Percentiles rank a stretch among this genome's conserved stretches.
Conservation (phyloP, 2,113 vertebrate genomes). For the Sturnus vulgaris region DNA sequence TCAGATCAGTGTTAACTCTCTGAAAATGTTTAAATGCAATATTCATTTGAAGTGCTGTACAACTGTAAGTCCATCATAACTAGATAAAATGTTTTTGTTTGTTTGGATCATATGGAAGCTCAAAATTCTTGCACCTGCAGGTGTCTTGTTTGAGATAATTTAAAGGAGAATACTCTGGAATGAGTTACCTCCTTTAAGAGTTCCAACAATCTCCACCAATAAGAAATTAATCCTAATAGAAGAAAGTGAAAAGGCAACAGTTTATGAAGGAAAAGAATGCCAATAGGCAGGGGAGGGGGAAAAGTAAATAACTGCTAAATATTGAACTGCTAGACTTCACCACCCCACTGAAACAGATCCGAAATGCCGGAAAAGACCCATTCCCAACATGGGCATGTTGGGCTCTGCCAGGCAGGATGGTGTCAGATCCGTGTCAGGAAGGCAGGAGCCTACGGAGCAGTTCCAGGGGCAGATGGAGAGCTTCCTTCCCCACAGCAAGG, state of each 20-base stretch:
- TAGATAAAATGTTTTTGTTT: background rate
- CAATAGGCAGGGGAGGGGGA: accelerated
- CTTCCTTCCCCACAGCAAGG: background rate
- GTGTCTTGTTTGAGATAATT: background rate
- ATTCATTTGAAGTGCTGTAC: background rate
- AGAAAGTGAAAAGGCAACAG: background rate
- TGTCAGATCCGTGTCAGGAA: background rate
- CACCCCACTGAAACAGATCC: background rate
- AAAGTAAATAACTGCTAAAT: background rate
- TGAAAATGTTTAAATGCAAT: background rate
- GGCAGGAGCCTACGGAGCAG: background rate
- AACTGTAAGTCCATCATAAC: background rate
- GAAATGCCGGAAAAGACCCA: background rate
- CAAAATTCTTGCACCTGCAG: background rate
- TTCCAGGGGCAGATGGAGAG: too few species aligned
- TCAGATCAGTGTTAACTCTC: background rate
- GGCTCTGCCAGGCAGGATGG: too few species aligned
- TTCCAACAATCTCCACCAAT: background rate
- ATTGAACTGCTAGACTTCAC: background rate
- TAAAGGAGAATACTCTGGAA: background rate
- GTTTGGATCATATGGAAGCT: background rate
- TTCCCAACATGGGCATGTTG: background rate
- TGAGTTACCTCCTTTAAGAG: background rate
- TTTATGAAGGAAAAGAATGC: background rate
- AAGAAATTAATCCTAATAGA: background rate